Evolutionary conservation across 2,797 vertebrate species (phyloP), one percentile per base, ranked within the genome.

Genomic region (Corythornis leucogaster): DNA sequence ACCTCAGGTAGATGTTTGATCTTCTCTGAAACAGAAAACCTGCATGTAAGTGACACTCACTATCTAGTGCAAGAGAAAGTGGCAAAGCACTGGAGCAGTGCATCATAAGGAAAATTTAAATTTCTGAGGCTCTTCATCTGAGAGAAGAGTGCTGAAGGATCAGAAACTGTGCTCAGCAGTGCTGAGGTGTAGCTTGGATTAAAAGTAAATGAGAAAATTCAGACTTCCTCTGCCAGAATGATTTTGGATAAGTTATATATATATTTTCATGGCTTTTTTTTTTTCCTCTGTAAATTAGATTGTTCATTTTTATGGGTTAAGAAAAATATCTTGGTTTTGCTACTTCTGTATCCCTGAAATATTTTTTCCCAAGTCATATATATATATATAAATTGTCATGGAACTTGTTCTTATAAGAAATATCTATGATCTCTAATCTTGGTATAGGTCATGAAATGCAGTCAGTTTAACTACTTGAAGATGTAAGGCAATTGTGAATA

Each of bases 251-350:
- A 7, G 6, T 33, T 71, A 6, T 15, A 31, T 15, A 31, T 5
- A 7, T 33, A 4, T 25, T 84, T 85, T n/a, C 2, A 1, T n/a
- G 33, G 0, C 3, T 14, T 20, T 17, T 51, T 2, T 6, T 61
- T 25, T 81, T 48, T 30, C 4, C 30, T 54, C 70, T 80, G 19
- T 45, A 50, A 77, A 67, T 63, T 46, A 40, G 4, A 5, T 61
- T 55, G 15, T 35, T 46, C 7, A 8, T 17, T 88, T 82, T 67
- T 46, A 74, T 25, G 16, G 16, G 14, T 80, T 66, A 70, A 85
- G 45, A 76, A 77, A 80, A 80, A 67, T 50, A 25, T 31, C 46
- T 9, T 40, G 2, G 14, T 81, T 82, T 81, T 63, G 45, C 31
- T 67, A 4, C 6, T 82, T 62, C 33, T 64, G 6, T 77, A 20